A percentile compares a stretch with the other conserved stretches of the same genome.
These are phyloP conservation scores for Drosophila quinaria DNA, from an alignment of 2,888 invertebrate species.

Conservation along the genomic window DNA sequence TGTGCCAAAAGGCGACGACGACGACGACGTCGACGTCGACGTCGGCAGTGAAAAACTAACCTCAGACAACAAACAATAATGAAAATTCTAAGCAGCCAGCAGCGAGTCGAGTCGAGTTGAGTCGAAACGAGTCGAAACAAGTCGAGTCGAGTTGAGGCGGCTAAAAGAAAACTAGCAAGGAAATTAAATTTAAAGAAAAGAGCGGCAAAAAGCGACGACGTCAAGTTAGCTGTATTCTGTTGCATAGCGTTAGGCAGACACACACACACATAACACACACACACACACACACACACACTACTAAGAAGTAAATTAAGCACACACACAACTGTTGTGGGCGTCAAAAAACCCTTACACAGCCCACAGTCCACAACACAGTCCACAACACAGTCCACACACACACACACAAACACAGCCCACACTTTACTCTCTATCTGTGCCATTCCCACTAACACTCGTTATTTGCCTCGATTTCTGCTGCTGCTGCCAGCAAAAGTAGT, in stretches of 20 bases:
- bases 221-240: conserved; percentile 53
- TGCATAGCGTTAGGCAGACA: conserved; percentile 55
- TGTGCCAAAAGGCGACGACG: conserved; percentile 69
- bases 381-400: not conserved
- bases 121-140: not conserved
- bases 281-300: conserved; percentile 21
- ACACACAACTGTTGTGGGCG: conserved; percentile 39
- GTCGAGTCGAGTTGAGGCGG: not conserved
- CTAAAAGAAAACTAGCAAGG: conserved; percentile 71
- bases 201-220: conserved; percentile 41
- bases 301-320: conserved; percentile 61
- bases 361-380: not conserved
- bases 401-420: not conserved
- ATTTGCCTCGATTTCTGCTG: not conserved
- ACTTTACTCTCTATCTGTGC: not conserved
- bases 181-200: conserved; percentile 79
- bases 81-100: conserved; percentile 76
- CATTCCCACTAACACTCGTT: not conserved
- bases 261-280: conserved; percentile 31
- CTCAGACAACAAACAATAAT: conserved; percentile 81
- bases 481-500: conserved; percentile 47
- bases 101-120: not conserved
- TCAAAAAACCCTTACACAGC: conserved; percentile 14
- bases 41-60: conserved; percentile 79
- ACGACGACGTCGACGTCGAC: conserved; percentile 17